Base-by-base conservation (phyloP, 2,888 invertebrate species). In the Trissoscelio sp. region DNA sequence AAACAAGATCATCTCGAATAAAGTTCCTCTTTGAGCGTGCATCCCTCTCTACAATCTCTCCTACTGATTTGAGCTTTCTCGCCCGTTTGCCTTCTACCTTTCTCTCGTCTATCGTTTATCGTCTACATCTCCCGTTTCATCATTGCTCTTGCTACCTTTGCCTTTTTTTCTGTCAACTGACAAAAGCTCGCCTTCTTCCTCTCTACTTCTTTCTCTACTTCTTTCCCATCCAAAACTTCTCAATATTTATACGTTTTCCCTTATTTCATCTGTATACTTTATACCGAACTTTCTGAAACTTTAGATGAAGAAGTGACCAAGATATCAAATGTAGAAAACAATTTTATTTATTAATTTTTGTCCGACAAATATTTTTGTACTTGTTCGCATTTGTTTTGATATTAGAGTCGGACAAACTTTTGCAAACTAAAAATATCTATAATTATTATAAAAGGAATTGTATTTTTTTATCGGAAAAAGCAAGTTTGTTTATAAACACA, bases 1-100 rank as follows among this genome's bases (percentile, higher is more conserved):
- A 87, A 86, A 90, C 87, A 88, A 85, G 84, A 86, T 87, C 86
- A 86, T 87, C 83, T 79, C 60, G 73, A 62, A 78, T 78, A 80
- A 82, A 84, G 81, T 83, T 84, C 72, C 78, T 48, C 81, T 84
- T 84, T 84, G 78, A 78, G 28, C 70, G 69, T 62, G 51, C 48
- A 72, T 66, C 79, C 48, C 70, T 57, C 66, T 64, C 57, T 20
- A 18, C 75, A 53, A 62, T 44, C 57, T 72, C 74, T 64, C 60
- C 24, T 46, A 44, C 72, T 66, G 55, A 70, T 72, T 79, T 58
- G 16, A 70, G 64, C 55, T 70, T 57, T 72, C 70, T 70, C 77
- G 55, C 46, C 34, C 39, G 53, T 44, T 80, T 55, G 48, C 39
- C 60, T 67, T 72, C 62, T 24, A 24, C 67, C 48, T 73, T 81